Evolutionary conservation across 2,113 vertebrate species (phyloP).

Genomic region (Tenebrosternarchus preto): DNA sequence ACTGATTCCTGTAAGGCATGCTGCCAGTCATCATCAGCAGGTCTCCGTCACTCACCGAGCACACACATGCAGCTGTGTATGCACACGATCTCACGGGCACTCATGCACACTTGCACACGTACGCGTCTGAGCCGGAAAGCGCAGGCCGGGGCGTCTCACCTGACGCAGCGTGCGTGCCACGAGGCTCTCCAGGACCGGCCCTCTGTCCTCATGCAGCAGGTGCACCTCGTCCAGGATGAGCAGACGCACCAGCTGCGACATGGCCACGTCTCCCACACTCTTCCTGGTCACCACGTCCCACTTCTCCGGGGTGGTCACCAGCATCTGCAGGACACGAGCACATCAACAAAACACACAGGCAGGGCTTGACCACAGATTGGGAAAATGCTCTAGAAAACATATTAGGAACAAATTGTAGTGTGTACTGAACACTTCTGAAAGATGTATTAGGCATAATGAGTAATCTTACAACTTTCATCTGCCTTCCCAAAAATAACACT

Average conservation of each 20-base stretch:
- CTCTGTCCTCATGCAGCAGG: constrained; percentile 94
- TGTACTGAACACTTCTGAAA: too few relatives aligned
- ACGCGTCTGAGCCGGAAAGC: neutral
- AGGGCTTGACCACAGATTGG: too few relatives aligned
- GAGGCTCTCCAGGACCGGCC: constrained; percentile 96
- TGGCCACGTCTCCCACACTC: constrained; percentile 93
- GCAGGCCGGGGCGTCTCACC: constrained; percentile 68
- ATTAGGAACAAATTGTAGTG: neutral
- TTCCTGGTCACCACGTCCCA: constrained; percentile 99
- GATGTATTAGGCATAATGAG: too few relatives aligned
- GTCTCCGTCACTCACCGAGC: constrained; percentile 53
- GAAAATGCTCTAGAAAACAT: too few relatives aligned
- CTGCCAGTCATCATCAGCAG: constrained; percentile 62
- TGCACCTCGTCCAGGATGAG: constrained; percentile 98
- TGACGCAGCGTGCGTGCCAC: constrained; percentile 95
- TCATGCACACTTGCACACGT: neutral
- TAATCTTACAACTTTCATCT: too few relatives aligned
- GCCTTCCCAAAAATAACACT: neutral
- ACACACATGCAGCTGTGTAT: constrained; percentile 2
- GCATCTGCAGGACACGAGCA: constrained; percentile 77
- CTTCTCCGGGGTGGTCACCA: constrained; percentile 98
- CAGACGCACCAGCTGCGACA: constrained; percentile 92
- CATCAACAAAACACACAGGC: neutral
- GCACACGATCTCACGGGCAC: neutral
- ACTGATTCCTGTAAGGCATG: constrained; percentile 50